Evolutionary conservation across 2,888 invertebrate genomes (phyloP), one percentile per base, ranked within the genome.

Genomic region (Tuta absoluta): DNA sequence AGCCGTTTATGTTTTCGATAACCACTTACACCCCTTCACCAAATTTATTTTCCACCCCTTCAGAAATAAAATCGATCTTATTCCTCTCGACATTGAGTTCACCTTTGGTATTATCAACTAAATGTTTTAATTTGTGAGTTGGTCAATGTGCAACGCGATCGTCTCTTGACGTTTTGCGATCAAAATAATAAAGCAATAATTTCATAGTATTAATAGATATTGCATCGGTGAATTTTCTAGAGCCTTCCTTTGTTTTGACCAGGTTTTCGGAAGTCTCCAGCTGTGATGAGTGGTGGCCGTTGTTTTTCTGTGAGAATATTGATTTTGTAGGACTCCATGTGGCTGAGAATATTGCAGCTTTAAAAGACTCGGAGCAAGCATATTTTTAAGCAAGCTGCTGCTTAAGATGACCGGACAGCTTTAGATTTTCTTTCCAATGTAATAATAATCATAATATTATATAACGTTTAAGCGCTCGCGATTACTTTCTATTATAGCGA

Each of bases 271-370:
- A 69, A 74, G 77, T 78, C 56, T 66, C 75, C 75, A 73, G 73
- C 75, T 73, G 76, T 68, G 51, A 23, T 11, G 62, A 48, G 37
- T 65, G 49, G 53, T 37, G 64, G 56, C 64, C 56, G 61, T 63
- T 21, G 33, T 56, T 82, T 90, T 89, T 84, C 89, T 87, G 84
- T 90, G 89, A 84, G 89, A 90, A 89, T 82, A 81, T 86, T 78
- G 77, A 65, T 69, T 71, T 75, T 63, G 65, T 75, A 78, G 72
- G 72, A 66, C 45, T 63, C 63, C 65, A 10, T 12, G n/a, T 53
- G 37, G 21, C 21, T 53, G 53, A 60, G 62, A 70, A 68, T 71
- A 67, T 68, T 59, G 62, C 48, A 51, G 69, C 65, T 66, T 65
- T 48, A 41, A 49, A 62, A n/a, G 28, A n/a, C n/a, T 33, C 14